Conservation (phyloP, 1,140 invertebrate species). For the Drosophila nikananu region DNA sequence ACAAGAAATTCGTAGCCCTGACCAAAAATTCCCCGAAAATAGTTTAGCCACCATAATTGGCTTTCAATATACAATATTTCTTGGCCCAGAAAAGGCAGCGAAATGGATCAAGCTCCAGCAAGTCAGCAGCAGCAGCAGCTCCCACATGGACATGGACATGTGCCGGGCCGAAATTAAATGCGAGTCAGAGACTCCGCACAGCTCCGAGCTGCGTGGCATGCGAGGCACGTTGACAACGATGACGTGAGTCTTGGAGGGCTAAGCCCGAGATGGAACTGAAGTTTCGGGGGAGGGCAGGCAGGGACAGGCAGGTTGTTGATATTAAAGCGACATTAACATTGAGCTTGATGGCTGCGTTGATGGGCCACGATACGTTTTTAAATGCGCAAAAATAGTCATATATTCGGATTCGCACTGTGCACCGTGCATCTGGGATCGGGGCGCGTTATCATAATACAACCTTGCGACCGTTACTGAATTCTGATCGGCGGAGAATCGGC, state of each 20-base stretch:
- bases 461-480: slow-evolving; percentile 82
- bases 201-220: slow-evolving; percentile 50
- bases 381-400: slow-evolving; percentile 71
- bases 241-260: slow-evolving; percentile 59
- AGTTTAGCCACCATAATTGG: slow-evolving; percentile 27
- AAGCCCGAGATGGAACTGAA: slow-evolving; percentile 40
- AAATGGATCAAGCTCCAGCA: slow-evolving; percentile 49
- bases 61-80: slow-evolving; percentile 23
- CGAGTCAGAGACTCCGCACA: slow-evolving; percentile 29
- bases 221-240: slow-evolving; percentile 70
- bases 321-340: slow-evolving; percentile 79
- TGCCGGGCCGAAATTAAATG: slow-evolving; percentile 55
- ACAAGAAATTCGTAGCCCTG: background rate
- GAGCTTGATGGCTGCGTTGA: slow-evolving; percentile 74
- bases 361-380: slow-evolving; percentile 71
- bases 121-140: slow-evolving; percentile 4
- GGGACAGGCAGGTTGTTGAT: slow-evolving; percentile 40
- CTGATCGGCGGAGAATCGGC: slow-evolving; percentile 67
- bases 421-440: slow-evolving; percentile 49
- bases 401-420: slow-evolving; percentile 34
- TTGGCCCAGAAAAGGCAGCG: slow-evolving; percentile 42
- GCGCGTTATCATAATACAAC: slow-evolving; percentile 70
- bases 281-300: slow-evolving; percentile 10
- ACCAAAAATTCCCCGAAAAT: background rate
- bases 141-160: slow-evolving; percentile 51